phyloP scores from a whole-genome alignment of 2,797 vertebrate genomes.

The Myotis planiceps region DNA sequence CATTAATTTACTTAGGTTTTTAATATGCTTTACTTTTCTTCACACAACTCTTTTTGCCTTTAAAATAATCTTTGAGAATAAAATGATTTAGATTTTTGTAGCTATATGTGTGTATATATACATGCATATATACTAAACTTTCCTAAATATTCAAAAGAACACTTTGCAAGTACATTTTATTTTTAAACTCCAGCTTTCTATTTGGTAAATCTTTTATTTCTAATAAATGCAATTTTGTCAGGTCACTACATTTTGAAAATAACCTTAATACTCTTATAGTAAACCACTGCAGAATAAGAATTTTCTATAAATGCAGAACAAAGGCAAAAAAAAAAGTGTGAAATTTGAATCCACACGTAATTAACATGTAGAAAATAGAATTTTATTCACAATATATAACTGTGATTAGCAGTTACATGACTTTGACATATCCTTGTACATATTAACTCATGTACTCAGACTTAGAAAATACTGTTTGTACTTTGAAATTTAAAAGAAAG shows the following conservation, averaged over 20 bases:
- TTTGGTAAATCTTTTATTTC: neutral
- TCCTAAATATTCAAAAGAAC: conserved; percentile 22
- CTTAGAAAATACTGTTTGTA: neutral
- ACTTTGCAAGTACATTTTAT: neutral
- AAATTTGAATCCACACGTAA: conserved; percentile 65
- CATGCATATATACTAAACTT: neutral
- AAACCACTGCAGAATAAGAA: neutral
- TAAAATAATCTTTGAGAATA: conserved; percentile 34
- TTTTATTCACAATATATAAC: neutral
- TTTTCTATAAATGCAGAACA: conserved; percentile 64
- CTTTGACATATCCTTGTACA: neutral
- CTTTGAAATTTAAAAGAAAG: conserved; percentile 67
- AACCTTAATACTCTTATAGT: neutral
- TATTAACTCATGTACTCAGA: neutral
- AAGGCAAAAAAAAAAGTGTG: conserved; percentile 46
- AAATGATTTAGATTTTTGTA: conserved; percentile 26
- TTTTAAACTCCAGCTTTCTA: conserved; percentile 35
- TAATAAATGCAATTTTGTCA: conserved; percentile 23
- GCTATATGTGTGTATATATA: neutral
- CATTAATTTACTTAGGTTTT: conserved; percentile 41
- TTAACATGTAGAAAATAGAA: neutral
- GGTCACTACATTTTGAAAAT: conserved; percentile 72
- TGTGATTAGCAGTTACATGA: neutral
- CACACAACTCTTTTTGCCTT: neutral
- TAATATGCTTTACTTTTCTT: conserved; percentile 2